A percentile compares a stretch with the other conserved stretches of the same genome.
Evolutionary conservation across 2,113 vertebrate species (phyloP).

Genomic region (Pyrgilauda ruficollis): DNA sequence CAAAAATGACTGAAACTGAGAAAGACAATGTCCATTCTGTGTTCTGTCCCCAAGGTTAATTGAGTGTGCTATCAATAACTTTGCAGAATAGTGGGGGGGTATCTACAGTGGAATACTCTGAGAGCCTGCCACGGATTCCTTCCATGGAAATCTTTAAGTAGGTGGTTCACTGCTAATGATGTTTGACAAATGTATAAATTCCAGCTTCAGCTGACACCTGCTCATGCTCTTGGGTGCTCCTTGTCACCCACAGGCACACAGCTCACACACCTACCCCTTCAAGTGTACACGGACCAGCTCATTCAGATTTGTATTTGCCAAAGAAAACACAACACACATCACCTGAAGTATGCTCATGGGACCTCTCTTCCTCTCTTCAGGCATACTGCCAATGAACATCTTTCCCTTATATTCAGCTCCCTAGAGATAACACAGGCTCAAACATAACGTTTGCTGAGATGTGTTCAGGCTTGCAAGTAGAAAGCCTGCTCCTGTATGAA

Average conservation of each 20-base stretch:
- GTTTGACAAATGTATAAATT: neutral
- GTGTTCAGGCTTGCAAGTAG: neutral
- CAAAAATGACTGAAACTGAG: neutral
- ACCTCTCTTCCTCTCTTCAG: neutral
- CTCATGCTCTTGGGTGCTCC: neutral
- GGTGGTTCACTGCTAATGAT: neutral
- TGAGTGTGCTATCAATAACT: constrained; percentile 1
- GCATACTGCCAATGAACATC: neutral
- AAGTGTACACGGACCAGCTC: neutral
- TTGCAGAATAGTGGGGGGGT: neutral
- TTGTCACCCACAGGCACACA: neutral
- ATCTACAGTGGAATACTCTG: neutral
- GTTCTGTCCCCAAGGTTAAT: neutral
- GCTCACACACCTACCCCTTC: neutral
- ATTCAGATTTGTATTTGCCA: neutral
- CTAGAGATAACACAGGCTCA: neutral
- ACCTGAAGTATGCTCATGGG: neutral
- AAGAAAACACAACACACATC: neutral
- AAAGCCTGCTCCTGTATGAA: neutral
- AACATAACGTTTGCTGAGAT: neutral
- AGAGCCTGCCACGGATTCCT: neutral
- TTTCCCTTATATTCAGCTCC: neutral
- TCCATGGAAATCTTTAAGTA: neutral
- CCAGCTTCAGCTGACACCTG: neutral
- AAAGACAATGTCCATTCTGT: neutral